Evolutionary conservation across 2,797 vertebrate species (phyloP).

Genomic region (Peromyscus eremicus): DNA sequence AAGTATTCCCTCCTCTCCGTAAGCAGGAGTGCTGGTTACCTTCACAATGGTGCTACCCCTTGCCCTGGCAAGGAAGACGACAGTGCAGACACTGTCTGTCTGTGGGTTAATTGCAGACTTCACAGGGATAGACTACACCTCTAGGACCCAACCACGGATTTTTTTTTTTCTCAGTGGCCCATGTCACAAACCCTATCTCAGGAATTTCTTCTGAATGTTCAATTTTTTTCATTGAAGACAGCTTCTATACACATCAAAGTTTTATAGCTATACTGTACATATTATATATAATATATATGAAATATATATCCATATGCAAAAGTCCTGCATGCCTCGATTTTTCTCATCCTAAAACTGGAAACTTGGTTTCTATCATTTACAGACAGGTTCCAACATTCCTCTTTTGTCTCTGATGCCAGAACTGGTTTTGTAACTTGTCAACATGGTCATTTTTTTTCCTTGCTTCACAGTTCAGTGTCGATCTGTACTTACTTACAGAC

Average conservation of each 20-base stretch:
- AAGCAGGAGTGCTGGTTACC: slow-evolving; percentile 92
- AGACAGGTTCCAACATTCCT: slow-evolving; percentile 96
- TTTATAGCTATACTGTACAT: slow-evolving; percentile 96
- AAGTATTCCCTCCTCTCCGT: slow-evolving; percentile 94
- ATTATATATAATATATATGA: slow-evolving; percentile 93
- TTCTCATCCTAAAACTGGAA: slow-evolving; percentile 95
- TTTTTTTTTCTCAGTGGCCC: slow-evolving; percentile 94
- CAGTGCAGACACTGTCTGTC: slow-evolving; percentile 92
- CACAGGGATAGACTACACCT: slow-evolving; percentile 95
- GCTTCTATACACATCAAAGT: slow-evolving; percentile 94
- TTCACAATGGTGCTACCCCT: slow-evolving; percentile 98
- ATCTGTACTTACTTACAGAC: slow-evolving; percentile 93
- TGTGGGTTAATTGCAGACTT: slow-evolving; percentile 93
- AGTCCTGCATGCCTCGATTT: slow-evolving; percentile 94
- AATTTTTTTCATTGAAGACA: slow-evolving; percentile 96
- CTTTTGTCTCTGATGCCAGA: slow-evolving; percentile 94
- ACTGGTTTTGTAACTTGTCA: slow-evolving; percentile 91
- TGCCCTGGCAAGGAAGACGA: slow-evolving; percentile 90
- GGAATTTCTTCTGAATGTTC: slow-evolving; percentile 99
- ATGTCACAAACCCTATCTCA: slow-evolving; percentile 99
- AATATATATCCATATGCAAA: slow-evolving; percentile 97
- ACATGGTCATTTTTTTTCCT: slow-evolving; percentile 83
- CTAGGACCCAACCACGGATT: slow-evolving; percentile 96
- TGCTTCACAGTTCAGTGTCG: slow-evolving; percentile 91
- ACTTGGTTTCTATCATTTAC: slow-evolving; percentile 92